Conservation (phyloP, 1,140 invertebrate species). For the Bombus terrestris region DNA sequence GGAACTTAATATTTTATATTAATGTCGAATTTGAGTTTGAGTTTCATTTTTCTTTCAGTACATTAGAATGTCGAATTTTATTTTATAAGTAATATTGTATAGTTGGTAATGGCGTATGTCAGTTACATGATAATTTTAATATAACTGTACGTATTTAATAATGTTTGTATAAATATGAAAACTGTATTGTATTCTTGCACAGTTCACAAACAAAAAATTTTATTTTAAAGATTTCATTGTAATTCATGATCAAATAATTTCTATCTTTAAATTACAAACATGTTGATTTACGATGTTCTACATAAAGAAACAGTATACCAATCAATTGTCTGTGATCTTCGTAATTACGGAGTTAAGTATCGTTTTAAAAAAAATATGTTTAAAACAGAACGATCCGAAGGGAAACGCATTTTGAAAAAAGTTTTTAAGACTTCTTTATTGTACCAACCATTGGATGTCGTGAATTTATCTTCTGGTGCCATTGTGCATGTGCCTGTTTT, state of each 20-base stretch:
- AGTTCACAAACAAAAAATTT: conserved; percentile 2
- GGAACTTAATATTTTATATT: neutral
- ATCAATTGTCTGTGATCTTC: conserved; percentile 84
- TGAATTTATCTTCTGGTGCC: conserved; percentile 84
- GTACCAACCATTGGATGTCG: conserved; percentile 85
- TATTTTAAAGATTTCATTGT: neutral
- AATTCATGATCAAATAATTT: conserved; percentile 37
- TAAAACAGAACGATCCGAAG: conserved; percentile 77
- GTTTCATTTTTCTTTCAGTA: too few species aligned
- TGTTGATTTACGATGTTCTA: conserved; percentile 86
- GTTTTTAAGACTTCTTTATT: conserved; percentile 86
- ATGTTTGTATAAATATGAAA: conserved; percentile 37
- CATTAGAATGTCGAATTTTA: neutral
- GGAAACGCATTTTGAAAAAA: conserved; percentile 76
- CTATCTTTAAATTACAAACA: conserved; percentile 72
- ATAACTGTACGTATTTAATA: neutral
- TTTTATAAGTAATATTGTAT: neutral
- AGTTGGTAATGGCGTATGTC: conserved; percentile 20
- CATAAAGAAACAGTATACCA: conserved; percentile 86
- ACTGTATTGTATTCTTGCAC: neutral
- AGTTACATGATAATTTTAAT: conserved; percentile 24
- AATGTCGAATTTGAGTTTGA: too few species aligned
- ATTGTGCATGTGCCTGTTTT: conserved; percentile 89
- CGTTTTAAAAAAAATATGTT: conserved; percentile 84
- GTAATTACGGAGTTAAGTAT: conserved; percentile 86